Base-by-base conservation (phyloP, 2,797 vertebrate species). In the Allobates femoralis region DNA sequence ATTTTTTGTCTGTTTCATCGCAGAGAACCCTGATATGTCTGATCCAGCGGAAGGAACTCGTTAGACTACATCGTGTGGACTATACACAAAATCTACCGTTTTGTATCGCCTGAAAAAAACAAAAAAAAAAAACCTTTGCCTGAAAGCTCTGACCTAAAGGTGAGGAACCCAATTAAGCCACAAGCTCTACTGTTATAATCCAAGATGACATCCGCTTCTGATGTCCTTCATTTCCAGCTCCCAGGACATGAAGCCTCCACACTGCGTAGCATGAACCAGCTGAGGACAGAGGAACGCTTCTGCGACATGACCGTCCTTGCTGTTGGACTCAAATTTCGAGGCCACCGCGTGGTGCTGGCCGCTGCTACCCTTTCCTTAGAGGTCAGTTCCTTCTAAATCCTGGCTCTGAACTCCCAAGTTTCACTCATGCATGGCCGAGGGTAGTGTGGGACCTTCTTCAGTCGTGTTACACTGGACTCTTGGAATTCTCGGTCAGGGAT, bases 321-420 rank as follows among this genome's bases (percentile, higher is more conserved):
- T 0, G 93, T 96, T 81, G 95, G 95, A 88, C 96, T 97, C 60
- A 96, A 94, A 1, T 98, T 99, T 92, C 94, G 93, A 0, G 98
- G 97, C 7, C 97, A 99, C 91, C 97, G 98, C 79, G 97, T 99
- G 76, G 96, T 99, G 55, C 91, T 98, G 88, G 98, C 97, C 0
- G 97, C 83, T 98, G 97, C 89, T 99, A 97, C 0, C 97, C 97
- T 0, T 99, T 97, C 91, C 92, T 98, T 14, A 92, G 97, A 19
- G 97, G 98, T 91, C 97, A 98, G 91, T 98, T 98, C 87, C 95
- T 98, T 34, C 95, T 98, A 37, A 97, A 97, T 91, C 97, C 97
- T 0, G 95, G 96, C 3, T 93, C 96, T 0, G 97, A 96, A 90
- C 94, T 98, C 53, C 53, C 96, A 97, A 89, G 96, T 99, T 23